phyloP scores from a whole-genome alignment of 2,888 invertebrate genomes.

The Limnephilus auricula region DNA sequence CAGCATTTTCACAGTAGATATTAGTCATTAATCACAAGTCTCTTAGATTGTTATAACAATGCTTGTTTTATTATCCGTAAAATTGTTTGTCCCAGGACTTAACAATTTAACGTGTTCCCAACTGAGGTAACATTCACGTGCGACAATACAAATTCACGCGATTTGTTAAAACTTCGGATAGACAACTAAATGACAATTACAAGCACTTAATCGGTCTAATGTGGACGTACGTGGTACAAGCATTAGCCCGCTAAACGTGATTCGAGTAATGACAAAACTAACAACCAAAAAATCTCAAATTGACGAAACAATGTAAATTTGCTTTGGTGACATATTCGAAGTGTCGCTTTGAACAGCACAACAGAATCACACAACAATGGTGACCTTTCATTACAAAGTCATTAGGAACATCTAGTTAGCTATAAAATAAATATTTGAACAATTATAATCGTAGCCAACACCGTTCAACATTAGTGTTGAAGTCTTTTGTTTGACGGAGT shows the following conservation, averaged over 20 bases:
- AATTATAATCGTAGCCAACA: constrained; percentile 48
- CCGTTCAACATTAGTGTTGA: constrained; percentile 35
- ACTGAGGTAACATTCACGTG: neutral
- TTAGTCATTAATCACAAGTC: constrained; percentile 27
- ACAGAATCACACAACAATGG: constrained; percentile 37
- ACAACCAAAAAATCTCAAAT: constrained; percentile 33
- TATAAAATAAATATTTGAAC: constrained; percentile 49
- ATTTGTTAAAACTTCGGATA: constrained; percentile 34
- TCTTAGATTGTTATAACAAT: constrained; percentile 43
- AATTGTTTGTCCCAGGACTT: constrained; percentile 43
- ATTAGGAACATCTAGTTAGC: constrained; percentile 50
- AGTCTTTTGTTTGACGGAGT: constrained; percentile 38
- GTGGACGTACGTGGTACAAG: neutral
- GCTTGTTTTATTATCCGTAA: constrained; percentile 45
- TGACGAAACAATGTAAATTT: constrained; percentile 47
- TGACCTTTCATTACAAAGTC: constrained; percentile 50
- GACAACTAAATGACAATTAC: constrained; percentile 37
- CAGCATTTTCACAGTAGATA: constrained; percentile 31
- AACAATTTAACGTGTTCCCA: constrained; percentile 23
- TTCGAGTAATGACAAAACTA: constrained; percentile 21
- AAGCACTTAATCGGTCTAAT: constrained; percentile 38
- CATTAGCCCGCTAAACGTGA: constrained; percentile 25
- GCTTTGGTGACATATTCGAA: constrained; percentile 44
- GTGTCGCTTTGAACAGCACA: constrained; percentile 25
- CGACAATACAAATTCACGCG: constrained; percentile 47